Percentiles rank a stretch among this genome's conserved stretches.
Evolutionary conservation across 2,797 vertebrate species (phyloP).

Genomic region (Aplochiton taeniatus): DNA sequence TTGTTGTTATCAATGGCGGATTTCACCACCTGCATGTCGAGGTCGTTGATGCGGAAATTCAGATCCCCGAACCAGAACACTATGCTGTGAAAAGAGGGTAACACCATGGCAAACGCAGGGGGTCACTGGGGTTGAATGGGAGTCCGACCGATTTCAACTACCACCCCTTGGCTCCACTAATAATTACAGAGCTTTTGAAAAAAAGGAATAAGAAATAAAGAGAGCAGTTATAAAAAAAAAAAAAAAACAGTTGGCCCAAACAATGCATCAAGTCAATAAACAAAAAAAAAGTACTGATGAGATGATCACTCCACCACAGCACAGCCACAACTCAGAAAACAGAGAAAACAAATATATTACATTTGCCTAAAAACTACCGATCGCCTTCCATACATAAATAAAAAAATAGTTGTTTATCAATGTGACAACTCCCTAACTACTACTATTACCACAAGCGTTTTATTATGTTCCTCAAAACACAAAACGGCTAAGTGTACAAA

Average conservation of each 20-base stretch:
- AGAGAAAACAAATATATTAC: not conserved
- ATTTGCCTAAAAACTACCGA: not conserved
- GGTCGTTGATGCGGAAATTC: conserved; percentile 94
- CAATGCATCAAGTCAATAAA: too few species aligned
- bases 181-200: too few species aligned
- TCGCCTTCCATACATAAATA: conserved; percentile 7
- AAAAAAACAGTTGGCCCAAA: too few species aligned
- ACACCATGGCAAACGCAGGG: not conserved
- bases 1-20: conserved; percentile 89
- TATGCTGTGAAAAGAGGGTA: conserved; percentile 70
- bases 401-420: not conserved
- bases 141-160: too few species aligned
- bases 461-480: not conserved
- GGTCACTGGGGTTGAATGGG: too few species aligned
- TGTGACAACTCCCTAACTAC: conserved; percentile 10
- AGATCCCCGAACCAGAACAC: conserved; percentile 98
- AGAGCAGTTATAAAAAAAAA: too few species aligned
- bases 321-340: not conserved
- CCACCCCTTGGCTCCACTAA: too few species aligned
- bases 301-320: not conserved
- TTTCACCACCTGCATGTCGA: conserved; percentile 92
- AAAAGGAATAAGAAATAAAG: too few species aligned
- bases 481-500: not conserved
- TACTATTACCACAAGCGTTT: conserved; percentile 5
- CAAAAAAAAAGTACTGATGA: not conserved